These are phyloP conservation scores for Aleiodes alternator DNA, from an alignment of 2,888 invertebrate genomes.

Conservation along the genomic window DNA sequence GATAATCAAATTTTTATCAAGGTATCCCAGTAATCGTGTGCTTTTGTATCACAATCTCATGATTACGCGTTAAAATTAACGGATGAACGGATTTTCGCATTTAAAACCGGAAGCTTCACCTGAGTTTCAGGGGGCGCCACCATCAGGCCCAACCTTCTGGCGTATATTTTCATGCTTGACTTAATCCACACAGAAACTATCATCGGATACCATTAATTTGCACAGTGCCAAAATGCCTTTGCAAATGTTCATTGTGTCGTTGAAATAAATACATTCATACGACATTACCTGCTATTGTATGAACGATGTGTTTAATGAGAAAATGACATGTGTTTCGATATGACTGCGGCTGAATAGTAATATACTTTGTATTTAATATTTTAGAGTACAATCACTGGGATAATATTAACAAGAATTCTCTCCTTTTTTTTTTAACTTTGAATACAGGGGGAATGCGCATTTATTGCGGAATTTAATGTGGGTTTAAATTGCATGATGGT, in stretches of 20 bases:
- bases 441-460: neutral
- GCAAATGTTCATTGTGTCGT: neutral
- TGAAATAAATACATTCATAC: neutral
- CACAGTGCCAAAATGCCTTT: slow-evolving; percentile 1
- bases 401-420: too few relatives aligned
- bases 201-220: slow-evolving; percentile 26
- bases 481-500: too few relatives aligned
- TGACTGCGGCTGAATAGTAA: slow-evolving; percentile 24
- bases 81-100: slow-evolving; percentile 9
- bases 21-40: too few relatives aligned
- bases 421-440: too few relatives aligned
- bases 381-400: neutral
- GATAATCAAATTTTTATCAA: too few relatives aligned
- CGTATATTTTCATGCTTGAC: slow-evolving; percentile 40
- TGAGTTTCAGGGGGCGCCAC: slow-evolving; percentile 17
- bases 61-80: too few relatives aligned
- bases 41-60: too few relatives aligned
- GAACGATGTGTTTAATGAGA: slow-evolving; percentile 34
- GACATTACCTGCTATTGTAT: slow-evolving; percentile 12
- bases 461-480: slow-evolving; percentile 3
- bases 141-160: slow-evolving; percentile 34
- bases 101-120: slow-evolving; percentile 46
- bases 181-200: neutral
- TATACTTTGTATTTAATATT: slow-evolving; percentile 8
- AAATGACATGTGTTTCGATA: slow-evolving; percentile 31